Evolutionary conservation across 2,113 vertebrate species (phyloP).

Genomic region (Odocoileus hemionus): DNA sequence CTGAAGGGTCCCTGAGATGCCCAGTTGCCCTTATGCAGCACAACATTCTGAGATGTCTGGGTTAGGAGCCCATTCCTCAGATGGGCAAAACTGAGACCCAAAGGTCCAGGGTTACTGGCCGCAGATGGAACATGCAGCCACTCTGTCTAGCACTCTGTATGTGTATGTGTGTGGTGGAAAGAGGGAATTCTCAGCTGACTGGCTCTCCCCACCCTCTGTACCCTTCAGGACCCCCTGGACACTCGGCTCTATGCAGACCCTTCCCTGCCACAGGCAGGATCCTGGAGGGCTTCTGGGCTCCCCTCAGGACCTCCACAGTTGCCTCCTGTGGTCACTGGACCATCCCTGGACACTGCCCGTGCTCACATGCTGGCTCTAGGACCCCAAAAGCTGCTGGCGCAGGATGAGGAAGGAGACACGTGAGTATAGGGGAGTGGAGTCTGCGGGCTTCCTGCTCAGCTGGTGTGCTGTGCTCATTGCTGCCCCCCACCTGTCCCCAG

Average conservation of each 20-base stretch:
- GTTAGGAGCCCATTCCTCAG: not conserved
- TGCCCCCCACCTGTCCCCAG: conserved; percentile 65
- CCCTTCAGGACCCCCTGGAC: conserved; percentile 42
- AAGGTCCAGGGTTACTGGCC: not conserved
- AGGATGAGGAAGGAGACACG: conserved; percentile 93
- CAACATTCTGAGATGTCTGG: not conserved
- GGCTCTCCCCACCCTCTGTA: not conserved
- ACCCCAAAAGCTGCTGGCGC: conserved; percentile 81
- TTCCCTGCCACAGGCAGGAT: conserved; percentile 56
- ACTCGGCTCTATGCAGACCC: conserved; percentile 13
- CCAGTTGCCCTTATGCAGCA: not conserved
- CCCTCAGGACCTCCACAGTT: conserved; percentile 38
- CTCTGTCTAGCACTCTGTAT: not conserved
- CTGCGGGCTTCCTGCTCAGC: not conserved
- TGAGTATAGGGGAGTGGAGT: conserved; percentile 64
- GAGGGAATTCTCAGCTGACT: not conserved
- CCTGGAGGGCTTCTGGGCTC: conserved; percentile 52
- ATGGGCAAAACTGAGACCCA: not conserved
- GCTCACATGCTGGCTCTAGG: conserved; percentile 82
- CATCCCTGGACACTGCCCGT: conserved; percentile 78
- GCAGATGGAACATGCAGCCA: not conserved
- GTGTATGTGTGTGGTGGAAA: not conserved
- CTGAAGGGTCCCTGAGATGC: not conserved
- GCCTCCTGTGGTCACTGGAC: not conserved
- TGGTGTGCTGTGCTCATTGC: not conserved